Evolutionary conservation across 2,113 vertebrate species (phyloP).

Genomic region (Lophotis ruficrista): DNA sequence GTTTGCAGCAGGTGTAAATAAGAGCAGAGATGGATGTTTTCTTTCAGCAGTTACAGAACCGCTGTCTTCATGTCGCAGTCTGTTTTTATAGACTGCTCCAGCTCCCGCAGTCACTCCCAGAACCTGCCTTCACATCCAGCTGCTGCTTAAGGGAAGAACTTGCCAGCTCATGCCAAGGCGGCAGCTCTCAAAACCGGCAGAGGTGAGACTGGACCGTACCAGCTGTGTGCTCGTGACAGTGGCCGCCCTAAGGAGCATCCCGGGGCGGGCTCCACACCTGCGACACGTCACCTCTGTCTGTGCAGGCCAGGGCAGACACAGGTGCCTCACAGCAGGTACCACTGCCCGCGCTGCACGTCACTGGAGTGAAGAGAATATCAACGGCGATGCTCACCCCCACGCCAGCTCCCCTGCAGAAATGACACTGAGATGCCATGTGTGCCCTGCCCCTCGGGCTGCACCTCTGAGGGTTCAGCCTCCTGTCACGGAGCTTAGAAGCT

Average conservation of each 20-base stretch:
- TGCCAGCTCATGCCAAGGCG: not conserved
- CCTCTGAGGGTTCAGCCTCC: not conserved
- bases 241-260: not conserved
- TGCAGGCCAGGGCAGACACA: not conserved
- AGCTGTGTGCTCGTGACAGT: no score
- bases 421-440: accelerated
- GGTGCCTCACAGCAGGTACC: not conserved
- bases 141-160: not conserved
- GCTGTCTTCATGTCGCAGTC: not conserved
- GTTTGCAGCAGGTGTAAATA: not conserved
- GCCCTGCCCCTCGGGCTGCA: not conserved
- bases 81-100: not conserved
- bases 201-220: not conserved
- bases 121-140: not conserved
- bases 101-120: not conserved
- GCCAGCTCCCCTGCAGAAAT: not conserved
- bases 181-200: not conserved
- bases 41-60: not conserved
- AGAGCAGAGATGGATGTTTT: not conserved
- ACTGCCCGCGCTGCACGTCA: accelerated
- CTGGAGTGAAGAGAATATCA: not conserved
- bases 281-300: accelerated
- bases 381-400: accelerated
- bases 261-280: not conserved
- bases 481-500: not conserved